Evolutionary conservation across 2,113 vertebrate genomes (phyloP), one percentile per base, ranked within the genome.

Genomic region (Tapirus terrestris): DNA sequence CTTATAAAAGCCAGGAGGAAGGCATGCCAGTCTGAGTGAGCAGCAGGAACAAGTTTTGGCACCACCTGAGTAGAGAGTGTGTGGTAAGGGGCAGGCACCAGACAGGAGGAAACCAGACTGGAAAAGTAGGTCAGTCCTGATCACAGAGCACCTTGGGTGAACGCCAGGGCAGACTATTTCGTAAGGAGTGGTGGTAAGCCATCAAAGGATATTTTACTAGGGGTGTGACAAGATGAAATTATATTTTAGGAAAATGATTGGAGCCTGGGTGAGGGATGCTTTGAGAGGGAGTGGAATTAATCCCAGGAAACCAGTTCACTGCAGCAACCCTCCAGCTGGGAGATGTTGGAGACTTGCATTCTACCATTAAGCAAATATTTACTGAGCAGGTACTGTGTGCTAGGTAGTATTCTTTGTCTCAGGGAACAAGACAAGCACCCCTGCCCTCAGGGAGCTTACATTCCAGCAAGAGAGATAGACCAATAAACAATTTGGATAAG

Each of bases 171-270:
- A 72, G 29, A 48, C 33, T 20, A 13, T 92, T 87, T 83, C 76
- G 31, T 88, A 48, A 96, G 76, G 72, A 58, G 43, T 43, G n/a
- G 51, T 77, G 86, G 76, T 96, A 77, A 94, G 58, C 80, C 87
- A 70, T 89, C 79, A 89, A 73, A 89, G 67, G 48, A 18, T n/a
- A 56, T 77, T 94, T 93, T 85, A 67, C 36, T 29, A 33, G 72
- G n/a, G 48, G 43, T 33, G 39, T 92, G 65, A 75, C 82, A 9
- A 65, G 61, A 67, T 73, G 76, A 83, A 70, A 79, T 65, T 86
- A 31, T 27, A 45, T 79, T 85, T 88, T 76, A 75, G 58, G 56
- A 61, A 45, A n/a, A 92, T 90, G 83, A 79, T 25, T 43, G 77
- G 70, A 84, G 5, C 61, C 29, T 3, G 65, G 17, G 43, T 91